These are phyloP conservation scores for Dryobota labecula DNA, from an alignment of 2,888 invertebrate genomes.

Conservation along the genomic window DNA sequence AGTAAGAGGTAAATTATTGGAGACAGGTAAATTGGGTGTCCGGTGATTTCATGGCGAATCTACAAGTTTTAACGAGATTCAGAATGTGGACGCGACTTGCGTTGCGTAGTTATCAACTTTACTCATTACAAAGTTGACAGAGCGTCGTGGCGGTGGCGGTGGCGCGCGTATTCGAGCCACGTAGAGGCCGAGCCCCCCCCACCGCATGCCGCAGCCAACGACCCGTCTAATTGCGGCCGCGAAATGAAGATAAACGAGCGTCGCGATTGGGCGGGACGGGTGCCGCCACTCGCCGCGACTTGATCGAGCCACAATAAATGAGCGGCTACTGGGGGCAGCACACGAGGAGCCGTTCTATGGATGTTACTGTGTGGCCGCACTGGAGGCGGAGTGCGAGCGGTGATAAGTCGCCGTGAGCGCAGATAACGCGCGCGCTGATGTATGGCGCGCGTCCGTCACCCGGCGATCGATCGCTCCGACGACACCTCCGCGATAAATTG, in stretches of 20 bases:
- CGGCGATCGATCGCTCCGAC: slow-evolving; percentile 87
- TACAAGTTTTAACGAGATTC: slow-evolving; percentile 85
- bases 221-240: slow-evolving; percentile 93
- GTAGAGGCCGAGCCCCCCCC: slow-evolving; percentile 78
- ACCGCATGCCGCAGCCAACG: slow-evolving; percentile 89
- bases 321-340: slow-evolving; percentile 71
- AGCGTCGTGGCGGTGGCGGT: slow-evolving; percentile 73
- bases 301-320: slow-evolving; percentile 82
- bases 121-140: slow-evolving; percentile 90
- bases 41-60: slow-evolving; percentile 57
- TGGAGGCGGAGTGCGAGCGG: slow-evolving; percentile 70
- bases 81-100: slow-evolving; percentile 83
- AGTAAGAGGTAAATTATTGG: slow-evolving; percentile 41
- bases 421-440: slow-evolving; percentile 89
- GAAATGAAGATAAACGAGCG: slow-evolving; percentile 93
- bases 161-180: slow-evolving; percentile 84
- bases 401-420: slow-evolving; percentile 88
- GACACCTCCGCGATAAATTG: slow-evolving; percentile 90
- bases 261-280: slow-evolving; percentile 91
- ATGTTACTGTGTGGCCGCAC: slow-evolving; percentile 78
- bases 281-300: slow-evolving; percentile 77
- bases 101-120: slow-evolving; percentile 89
- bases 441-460: slow-evolving; percentile 87
- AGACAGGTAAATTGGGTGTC: slow-evolving; percentile 60
- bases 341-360: slow-evolving; percentile 70